These are phyloP conservation scores for Cyrtodaria siliqua DNA, from an alignment of 2,888 invertebrate species.

Conservation along the genomic window DNA sequence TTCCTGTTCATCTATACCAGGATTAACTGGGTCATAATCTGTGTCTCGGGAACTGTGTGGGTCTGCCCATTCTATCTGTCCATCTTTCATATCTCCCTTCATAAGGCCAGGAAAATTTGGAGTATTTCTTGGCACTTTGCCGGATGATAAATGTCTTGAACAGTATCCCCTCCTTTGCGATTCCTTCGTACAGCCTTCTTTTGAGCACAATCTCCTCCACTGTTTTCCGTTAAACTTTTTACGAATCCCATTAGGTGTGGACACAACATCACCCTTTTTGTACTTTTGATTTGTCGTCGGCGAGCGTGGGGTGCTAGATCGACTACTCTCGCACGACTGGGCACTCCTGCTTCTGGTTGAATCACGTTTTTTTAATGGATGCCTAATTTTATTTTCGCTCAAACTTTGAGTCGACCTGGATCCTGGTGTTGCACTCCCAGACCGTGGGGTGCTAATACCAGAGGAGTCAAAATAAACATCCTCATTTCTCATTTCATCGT, in stretches of 20 bases:
- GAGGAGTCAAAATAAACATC: slow-evolving; percentile 81
- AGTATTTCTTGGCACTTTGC: slow-evolving; percentile 86
- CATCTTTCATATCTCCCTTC: slow-evolving; percentile 84
- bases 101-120: slow-evolving; percentile 80
- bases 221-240: slow-evolving; percentile 99
- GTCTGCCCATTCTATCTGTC: slow-evolving; percentile 92
- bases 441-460: slow-evolving; percentile 86
- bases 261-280: slow-evolving; percentile 97
- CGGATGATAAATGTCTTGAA: slow-evolving; percentile 97
- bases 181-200: slow-evolving; percentile 97
- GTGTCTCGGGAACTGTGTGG: slow-evolving; percentile 92
- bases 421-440: slow-evolving; percentile 94
- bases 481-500: slow-evolving; percentile 81
- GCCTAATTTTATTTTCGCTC: slow-evolving; percentile 68
- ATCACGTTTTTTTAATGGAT: slow-evolving; percentile 81
- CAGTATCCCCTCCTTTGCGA: slow-evolving; percentile 99
- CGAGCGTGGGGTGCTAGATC: slow-evolving; percentile 84
- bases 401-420: slow-evolving; percentile 72
- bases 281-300: slow-evolving; percentile 83
- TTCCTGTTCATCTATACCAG: slow-evolving; percentile 93
- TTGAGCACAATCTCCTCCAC: slow-evolving; percentile 98
- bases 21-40: slow-evolving; percentile 88
- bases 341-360: slow-evolving; percentile 82
- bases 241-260: slow-evolving; percentile 96
- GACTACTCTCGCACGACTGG: slow-evolving; percentile 83